These are phyloP conservation scores for Hirtodrosophila duncani DNA, from an alignment of 2,888 invertebrate species.

Conservation along the genomic window DNA sequence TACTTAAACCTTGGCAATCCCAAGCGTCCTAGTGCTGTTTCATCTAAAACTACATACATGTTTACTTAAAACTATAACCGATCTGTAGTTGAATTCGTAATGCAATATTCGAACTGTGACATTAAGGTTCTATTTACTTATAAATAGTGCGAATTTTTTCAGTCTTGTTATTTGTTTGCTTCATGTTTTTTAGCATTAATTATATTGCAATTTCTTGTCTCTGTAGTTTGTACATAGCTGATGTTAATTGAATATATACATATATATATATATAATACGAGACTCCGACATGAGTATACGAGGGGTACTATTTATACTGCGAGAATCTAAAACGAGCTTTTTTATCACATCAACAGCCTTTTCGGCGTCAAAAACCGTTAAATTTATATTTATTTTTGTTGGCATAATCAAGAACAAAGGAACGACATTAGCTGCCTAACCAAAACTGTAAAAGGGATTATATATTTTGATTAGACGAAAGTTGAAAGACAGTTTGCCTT, in stretches of 20 bases:
- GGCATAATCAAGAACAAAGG: too few species aligned
- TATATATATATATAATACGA: slow-evolving; percentile 22
- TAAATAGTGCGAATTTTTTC: slow-evolving; percentile 39
- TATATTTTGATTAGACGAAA: too few species aligned
- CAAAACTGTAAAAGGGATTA: too few species aligned
- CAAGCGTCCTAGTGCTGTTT: background rate
- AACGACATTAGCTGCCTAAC: too few species aligned
- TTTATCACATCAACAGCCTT: too few species aligned
- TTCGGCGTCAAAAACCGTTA: too few species aligned
- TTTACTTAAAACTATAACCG: slow-evolving; percentile 7
- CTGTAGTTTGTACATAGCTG: slow-evolving; percentile 50
- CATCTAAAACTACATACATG: slow-evolving; percentile 10
- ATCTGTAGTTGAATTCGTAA: slow-evolving; percentile 30
- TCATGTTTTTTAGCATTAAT: slow-evolving; percentile 33
- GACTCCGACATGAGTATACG: background rate
- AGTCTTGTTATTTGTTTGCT: slow-evolving; percentile 60
- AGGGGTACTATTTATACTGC: slow-evolving; percentile 22
- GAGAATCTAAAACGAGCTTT: too few species aligned
- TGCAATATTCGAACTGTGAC: slow-evolving; percentile 64
- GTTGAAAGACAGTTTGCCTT: too few species aligned
- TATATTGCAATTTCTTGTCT: slow-evolving; percentile 36
- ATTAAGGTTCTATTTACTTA: slow-evolving; percentile 24
- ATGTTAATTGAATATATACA: slow-evolving; percentile 61
- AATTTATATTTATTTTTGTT: too few species aligned
- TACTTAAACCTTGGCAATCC: slow-evolving; percentile 9